Evolutionary conservation across 2,797 vertebrate genomes (phyloP).

Genomic region (Rallus crepitans): DNA sequence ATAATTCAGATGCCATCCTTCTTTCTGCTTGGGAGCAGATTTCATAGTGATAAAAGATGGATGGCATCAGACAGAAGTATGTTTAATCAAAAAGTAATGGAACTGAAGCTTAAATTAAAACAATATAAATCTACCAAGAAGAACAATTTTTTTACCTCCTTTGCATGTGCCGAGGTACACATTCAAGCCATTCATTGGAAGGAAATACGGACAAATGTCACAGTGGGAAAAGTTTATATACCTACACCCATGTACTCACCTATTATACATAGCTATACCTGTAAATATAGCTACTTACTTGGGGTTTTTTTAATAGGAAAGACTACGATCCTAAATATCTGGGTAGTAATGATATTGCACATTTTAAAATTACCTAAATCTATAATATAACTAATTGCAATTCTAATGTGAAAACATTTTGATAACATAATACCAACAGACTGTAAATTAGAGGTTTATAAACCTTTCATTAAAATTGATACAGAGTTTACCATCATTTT

Average conservation of each 20-base stretch:
- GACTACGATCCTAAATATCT: background rate
- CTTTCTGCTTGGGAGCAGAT: constrained; percentile 59
- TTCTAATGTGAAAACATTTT: background rate
- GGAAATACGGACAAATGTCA: background rate
- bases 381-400: background rate
- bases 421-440: background rate
- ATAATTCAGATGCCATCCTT: constrained; percentile 68
- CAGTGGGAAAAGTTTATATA: background rate
- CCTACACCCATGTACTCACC: background rate
- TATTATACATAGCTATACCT: background rate
- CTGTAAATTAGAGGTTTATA: background rate
- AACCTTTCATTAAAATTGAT: background rate
- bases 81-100: constrained; percentile 75
- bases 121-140: constrained; percentile 67
- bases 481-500: background rate
- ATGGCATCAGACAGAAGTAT: constrained; percentile 60
- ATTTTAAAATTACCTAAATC: background rate
- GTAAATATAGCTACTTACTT: background rate
- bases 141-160: constrained; percentile 38
- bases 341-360: background rate
- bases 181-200: background rate
- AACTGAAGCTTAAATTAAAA: constrained; percentile 73
- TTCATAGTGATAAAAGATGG: constrained; percentile 64
- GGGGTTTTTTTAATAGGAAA: background rate
- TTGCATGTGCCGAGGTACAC: background rate